Evolutionary conservation across 2,888 invertebrate species (phyloP).

Genomic region (Mythimna vitellina): DNA sequence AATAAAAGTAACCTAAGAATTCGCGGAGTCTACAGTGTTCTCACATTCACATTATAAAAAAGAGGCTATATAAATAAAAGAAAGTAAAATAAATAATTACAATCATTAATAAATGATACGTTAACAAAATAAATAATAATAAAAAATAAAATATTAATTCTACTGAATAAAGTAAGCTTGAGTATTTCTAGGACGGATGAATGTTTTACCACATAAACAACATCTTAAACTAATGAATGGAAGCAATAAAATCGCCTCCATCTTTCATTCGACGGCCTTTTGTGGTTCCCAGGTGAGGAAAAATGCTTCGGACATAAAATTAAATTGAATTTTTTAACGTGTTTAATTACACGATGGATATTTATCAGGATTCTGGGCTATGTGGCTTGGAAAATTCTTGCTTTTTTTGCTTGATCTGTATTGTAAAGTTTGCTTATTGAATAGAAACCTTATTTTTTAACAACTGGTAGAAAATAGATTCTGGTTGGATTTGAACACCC

Average conservation of each 20-base stretch:
- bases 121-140: no score
- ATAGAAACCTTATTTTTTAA: background rate
- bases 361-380: slow-evolving; percentile 32
- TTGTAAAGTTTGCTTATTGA: background rate
- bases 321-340: slow-evolving; percentile 40
- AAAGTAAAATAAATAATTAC: no score
- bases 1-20: no score
- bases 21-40: no score
- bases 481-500: background rate
- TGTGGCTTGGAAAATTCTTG: slow-evolving; percentile 1
- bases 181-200: slow-evolving; percentile 41
- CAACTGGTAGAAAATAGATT: background rate
- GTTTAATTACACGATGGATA: slow-evolving; percentile 48
- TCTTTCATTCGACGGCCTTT: slow-evolving; percentile 68
- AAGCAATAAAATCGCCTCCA: slow-evolving; percentile 68
- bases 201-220: slow-evolving; percentile 59
- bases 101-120: no score
- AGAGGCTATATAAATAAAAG: no score
- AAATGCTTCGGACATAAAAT: slow-evolving; percentile 57
- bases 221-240: slow-evolving; percentile 69
- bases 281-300: slow-evolving; percentile 71
- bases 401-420: slow-evolving; percentile 8
- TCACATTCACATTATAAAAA: no score
- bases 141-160: no score
- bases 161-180: slow-evolving; percentile 60